These are phyloP conservation scores for Muscicapa comitata DNA, from an alignment of 2,797 vertebrate species.

Conservation along the genomic window DNA sequence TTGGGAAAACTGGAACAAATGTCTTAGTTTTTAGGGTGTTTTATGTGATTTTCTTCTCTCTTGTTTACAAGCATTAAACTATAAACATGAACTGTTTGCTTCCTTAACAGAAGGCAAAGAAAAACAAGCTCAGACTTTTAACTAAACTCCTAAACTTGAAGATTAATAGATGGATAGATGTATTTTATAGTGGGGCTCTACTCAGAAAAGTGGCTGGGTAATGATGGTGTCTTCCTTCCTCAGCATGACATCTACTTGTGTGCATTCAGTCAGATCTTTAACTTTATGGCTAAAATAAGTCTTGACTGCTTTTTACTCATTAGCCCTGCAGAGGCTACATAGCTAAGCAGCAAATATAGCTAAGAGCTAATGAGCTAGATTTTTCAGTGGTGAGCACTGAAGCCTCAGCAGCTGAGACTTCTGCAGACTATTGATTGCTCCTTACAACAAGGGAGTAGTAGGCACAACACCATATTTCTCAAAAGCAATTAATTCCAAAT, in stretches of 20 bases:
- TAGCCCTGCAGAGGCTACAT: not conserved
- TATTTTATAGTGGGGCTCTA: not conserved
- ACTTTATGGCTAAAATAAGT: constrained; percentile 30
- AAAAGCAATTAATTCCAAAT: not conserved
- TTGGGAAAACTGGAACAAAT: not conserved
- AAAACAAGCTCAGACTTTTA: not conserved
- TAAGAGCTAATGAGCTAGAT: not conserved
- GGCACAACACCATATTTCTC: not conserved
- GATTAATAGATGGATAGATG: not conserved
- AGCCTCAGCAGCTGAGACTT: not conserved
- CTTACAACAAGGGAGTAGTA: not conserved
- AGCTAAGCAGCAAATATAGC: not conserved
- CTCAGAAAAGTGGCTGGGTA: not conserved
- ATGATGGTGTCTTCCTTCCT: constrained; percentile 9
- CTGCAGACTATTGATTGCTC: not conserved
- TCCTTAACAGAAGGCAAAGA: not conserved
- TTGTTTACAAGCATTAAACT: not conserved
- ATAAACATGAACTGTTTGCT: not conserved
- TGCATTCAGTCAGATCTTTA: not conserved
- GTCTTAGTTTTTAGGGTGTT: not conserved
- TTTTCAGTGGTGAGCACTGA: not conserved
- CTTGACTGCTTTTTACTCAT: constrained; percentile 26
- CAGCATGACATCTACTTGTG: not conserved
- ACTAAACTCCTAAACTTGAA: not conserved
- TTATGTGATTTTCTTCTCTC: not conserved